These are phyloP conservation scores for Schrankia costaestrigalis DNA, from an alignment of 2,888 invertebrate species.

Conservation along the genomic window DNA sequence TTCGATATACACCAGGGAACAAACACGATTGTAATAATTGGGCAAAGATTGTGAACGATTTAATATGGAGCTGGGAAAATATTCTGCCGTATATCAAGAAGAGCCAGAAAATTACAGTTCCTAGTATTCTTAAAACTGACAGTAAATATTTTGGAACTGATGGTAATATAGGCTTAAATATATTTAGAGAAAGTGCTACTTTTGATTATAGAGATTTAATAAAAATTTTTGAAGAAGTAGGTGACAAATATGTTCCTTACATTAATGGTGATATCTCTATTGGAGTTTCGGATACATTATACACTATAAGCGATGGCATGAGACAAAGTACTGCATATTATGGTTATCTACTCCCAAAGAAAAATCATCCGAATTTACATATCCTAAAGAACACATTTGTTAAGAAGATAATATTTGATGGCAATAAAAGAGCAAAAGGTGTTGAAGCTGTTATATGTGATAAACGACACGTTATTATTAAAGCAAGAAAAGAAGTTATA, in stretches of 20 bases:
- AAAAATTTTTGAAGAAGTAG: conserved; percentile 4
- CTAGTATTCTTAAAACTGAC: background rate
- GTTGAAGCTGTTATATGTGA: conserved; percentile 27
- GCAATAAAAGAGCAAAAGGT: conserved; percentile 27
- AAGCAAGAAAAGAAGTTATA: conserved; percentile 42
- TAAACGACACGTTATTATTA: conserved; percentile 14
- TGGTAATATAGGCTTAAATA: conserved; percentile 5
- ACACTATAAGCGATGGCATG: conserved; percentile 5
- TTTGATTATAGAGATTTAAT: conserved; percentile 2
- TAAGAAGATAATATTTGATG: conserved; percentile 14
- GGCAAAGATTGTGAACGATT: conserved; percentile 60
- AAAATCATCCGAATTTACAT: conserved; percentile 9
- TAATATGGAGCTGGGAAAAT: conserved; percentile 75
- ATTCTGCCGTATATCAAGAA: conserved; percentile 39
- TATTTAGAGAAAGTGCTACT: background rate
- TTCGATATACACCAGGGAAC: conserved; percentile 70
- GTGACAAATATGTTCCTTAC: conserved; percentile 1
- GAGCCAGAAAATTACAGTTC: conserved; percentile 3
- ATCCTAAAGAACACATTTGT: conserved; percentile 17
- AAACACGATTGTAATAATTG: conserved; percentile 61
- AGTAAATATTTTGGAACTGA: conserved; percentile 4
- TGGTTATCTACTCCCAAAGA: conserved; percentile 7
- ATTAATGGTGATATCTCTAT: conserved; percentile 6
- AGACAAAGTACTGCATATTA: conserved; percentile 13
- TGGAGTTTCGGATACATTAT: conserved; percentile 9